Evolutionary conservation across 2,797 vertebrate genomes (phyloP).

Genomic region (Sebastes oblongus): DNA sequence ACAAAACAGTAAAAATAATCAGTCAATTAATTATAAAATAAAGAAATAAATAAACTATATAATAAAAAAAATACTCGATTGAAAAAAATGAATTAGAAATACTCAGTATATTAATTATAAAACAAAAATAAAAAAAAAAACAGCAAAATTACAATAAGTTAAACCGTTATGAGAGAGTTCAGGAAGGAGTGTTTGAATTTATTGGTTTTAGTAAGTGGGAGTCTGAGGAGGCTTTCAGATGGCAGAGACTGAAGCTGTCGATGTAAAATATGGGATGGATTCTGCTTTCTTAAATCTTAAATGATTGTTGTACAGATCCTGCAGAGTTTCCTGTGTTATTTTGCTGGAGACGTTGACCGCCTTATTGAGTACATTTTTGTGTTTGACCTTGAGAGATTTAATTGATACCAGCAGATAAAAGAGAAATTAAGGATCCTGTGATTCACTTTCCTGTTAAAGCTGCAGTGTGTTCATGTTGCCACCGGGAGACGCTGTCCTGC

Average conservation of each 20-base stretch:
- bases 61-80: no score
- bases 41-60: no score
- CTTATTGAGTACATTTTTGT: background rate
- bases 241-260: background rate
- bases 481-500: background rate
- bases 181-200: background rate
- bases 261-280: background rate
- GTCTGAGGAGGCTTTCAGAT: background rate
- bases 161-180: no score
- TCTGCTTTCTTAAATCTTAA: background rate
- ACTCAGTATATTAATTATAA: no score
- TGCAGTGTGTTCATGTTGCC: background rate
- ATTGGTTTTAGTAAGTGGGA: background rate
- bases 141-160: no score
- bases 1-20: no score
- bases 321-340: background rate
- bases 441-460: background rate
- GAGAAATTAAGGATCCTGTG: background rate
- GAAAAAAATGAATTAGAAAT: no score
- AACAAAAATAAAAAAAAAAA: no score
- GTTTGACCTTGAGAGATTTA: background rate
- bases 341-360: background rate
- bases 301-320: background rate
- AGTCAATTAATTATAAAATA: no score
- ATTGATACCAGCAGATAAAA: background rate